Evolutionary conservation across 2,113 vertebrate species (phyloP).

Genomic region (Xyliphius kryptos): DNA sequence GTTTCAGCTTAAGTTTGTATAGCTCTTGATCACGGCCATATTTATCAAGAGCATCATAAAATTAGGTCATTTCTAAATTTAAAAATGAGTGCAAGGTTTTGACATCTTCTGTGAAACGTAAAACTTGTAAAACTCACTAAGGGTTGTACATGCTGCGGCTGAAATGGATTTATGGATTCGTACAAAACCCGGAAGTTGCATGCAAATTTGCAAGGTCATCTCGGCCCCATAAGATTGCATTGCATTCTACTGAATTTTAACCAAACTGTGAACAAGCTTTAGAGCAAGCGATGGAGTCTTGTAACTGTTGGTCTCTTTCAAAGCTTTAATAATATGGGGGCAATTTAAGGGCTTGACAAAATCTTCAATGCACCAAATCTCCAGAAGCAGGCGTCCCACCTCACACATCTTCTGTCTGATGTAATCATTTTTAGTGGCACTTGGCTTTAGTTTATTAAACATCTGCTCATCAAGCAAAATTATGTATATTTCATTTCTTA

Average conservation of each 20-base stretch:
- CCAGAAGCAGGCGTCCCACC: too few species aligned
- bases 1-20: slow-evolving; percentile 10
- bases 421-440: slow-evolving; percentile 1
- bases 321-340: slow-evolving; percentile 24
- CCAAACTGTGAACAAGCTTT: slow-evolving; percentile 42
- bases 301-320: slow-evolving; percentile 38
- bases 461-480: background rate
- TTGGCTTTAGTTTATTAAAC: background rate
- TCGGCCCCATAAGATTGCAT: slow-evolving; percentile 32
- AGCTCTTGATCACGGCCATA: background rate
- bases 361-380: background rate
- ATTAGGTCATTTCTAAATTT: slow-evolving; percentile 6
- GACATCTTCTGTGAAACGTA: slow-evolving; percentile 32
- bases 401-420: background rate
- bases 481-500: background rate
- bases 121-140: slow-evolving; percentile 25
- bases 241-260: slow-evolving; percentile 43
- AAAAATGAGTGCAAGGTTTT: slow-evolving; percentile 22
- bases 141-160: slow-evolving; percentile 17
- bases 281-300: slow-evolving; percentile 37
- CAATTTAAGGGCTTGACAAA: slow-evolving; percentile 34
- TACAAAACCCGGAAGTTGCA: background rate
- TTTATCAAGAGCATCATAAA: background rate
- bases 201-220: slow-evolving; percentile 33
- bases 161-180: slow-evolving; percentile 22